Conservation (phyloP, 1,140 invertebrate species). For the Leguminivora glycinivorella region DNA sequence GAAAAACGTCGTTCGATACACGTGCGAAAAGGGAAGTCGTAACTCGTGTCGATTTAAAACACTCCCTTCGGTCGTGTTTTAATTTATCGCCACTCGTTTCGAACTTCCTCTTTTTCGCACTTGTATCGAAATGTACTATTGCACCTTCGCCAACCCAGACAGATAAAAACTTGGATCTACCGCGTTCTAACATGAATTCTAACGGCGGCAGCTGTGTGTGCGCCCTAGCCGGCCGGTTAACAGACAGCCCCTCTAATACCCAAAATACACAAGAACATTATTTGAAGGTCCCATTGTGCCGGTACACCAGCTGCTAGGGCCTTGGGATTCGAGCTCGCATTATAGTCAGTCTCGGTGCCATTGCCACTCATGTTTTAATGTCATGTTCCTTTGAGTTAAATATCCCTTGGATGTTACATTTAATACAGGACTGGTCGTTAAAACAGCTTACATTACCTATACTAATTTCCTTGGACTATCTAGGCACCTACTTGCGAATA, state of each 20-base stretch:
- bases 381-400: background rate
- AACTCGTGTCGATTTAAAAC: too few species aligned
- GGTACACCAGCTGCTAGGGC: conserved; percentile 43
- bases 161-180: background rate
- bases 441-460: background rate
- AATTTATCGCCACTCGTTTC: too few species aligned
- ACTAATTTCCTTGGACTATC: background rate
- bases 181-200: conserved; percentile 41
- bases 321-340: conserved; percentile 15
- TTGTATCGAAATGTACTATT: too few species aligned
- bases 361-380: background rate
- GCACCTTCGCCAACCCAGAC: background rate
- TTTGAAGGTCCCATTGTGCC: conserved; percentile 42
- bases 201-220: conserved; percentile 47
- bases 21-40: too few species aligned
- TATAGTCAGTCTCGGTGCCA: background rate
- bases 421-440: conserved; percentile 1
- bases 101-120: too few species aligned
- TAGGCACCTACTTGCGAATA: background rate
- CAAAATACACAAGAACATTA: conserved; percentile 48
- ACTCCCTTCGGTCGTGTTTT: too few species aligned
- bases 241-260: conserved; percentile 43
- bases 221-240: conserved; percentile 32
- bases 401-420: background rate
- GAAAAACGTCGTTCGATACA: too few species aligned